A percentile compares a stretch with the other conserved stretches of the same genome.
These are phyloP conservation scores for Nicator chloris DNA, from an alignment of 2,113 vertebrate species.

Conservation along the genomic window DNA sequence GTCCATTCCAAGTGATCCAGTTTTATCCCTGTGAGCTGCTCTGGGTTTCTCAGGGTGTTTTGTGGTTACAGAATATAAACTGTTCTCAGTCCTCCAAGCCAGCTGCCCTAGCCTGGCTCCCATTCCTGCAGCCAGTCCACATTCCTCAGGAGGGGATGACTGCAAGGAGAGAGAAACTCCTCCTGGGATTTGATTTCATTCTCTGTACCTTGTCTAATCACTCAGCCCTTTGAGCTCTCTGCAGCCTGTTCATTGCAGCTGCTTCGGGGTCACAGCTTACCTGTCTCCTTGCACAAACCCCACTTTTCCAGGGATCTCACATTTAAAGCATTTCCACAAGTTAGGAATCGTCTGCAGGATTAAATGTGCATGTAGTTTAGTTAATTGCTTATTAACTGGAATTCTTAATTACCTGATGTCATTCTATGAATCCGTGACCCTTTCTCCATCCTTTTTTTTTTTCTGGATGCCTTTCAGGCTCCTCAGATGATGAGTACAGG, in stretches of 20 bases:
- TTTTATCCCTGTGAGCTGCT: not conserved
- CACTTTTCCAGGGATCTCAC: not conserved
- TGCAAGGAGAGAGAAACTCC: not conserved
- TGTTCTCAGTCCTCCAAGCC: not conserved
- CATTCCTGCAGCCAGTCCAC: not conserved
- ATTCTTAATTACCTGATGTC: not conserved
- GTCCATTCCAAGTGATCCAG: not conserved
- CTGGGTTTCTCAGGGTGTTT: not conserved
- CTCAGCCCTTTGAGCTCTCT: not conserved
- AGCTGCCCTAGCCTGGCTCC: not conserved
- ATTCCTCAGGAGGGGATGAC: not conserved
- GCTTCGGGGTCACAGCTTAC: not conserved
- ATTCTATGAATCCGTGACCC: accelerated
- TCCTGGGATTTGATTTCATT: not conserved
- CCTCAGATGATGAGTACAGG: not conserved
- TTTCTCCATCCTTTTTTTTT: not conserved
- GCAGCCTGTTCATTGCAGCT: not conserved
- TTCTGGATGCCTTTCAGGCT: not conserved
- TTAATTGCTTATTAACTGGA: not conserved
- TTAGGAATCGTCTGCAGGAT: not conserved
- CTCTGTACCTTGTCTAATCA: not conserved
- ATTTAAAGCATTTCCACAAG: not conserved
- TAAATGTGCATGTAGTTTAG: not conserved
- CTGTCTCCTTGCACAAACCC: no score
- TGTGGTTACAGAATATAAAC: not conserved